Conservation (phyloP, 2,113 vertebrate genomes). For the Pedetes capensis region DNA sequence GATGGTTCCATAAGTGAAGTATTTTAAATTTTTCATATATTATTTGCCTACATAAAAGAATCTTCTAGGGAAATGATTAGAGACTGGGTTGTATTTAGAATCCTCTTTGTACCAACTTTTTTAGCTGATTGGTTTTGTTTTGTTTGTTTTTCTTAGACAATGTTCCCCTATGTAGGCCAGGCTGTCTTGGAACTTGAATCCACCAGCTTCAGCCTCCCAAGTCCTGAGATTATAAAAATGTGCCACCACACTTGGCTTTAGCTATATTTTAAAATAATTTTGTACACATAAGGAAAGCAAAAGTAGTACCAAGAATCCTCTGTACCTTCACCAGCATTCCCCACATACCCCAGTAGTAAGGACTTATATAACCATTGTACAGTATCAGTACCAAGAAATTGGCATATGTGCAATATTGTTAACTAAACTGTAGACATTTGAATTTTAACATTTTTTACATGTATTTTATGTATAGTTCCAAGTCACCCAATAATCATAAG, state of each 20-base stretch:
- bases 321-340: neutral
- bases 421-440: neutral
- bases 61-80: neutral
- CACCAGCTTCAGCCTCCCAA: too few relatives aligned
- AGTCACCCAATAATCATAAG: neutral
- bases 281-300: neutral
- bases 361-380: neutral
- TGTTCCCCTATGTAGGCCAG: too few relatives aligned
- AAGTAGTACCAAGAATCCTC: neutral
- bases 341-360: neutral
- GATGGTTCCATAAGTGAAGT: neutral
- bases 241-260: too few relatives aligned
- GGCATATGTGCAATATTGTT: neutral
- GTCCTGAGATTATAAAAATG: too few relatives aligned
- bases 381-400: neutral
- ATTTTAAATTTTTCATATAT: neutral
- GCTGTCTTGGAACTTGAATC: too few relatives aligned
- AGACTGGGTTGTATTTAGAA: neutral
- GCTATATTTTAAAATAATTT: neutral
- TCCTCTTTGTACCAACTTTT: neutral
- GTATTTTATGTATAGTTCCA: neutral
- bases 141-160: too few relatives aligned
- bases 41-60: neutral
- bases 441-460: neutral
- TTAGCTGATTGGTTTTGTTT: too few relatives aligned